Evolutionary conservation across 1,140 invertebrate genomes (phyloP).

Genomic region (Metaphire vulgaris): DNA sequence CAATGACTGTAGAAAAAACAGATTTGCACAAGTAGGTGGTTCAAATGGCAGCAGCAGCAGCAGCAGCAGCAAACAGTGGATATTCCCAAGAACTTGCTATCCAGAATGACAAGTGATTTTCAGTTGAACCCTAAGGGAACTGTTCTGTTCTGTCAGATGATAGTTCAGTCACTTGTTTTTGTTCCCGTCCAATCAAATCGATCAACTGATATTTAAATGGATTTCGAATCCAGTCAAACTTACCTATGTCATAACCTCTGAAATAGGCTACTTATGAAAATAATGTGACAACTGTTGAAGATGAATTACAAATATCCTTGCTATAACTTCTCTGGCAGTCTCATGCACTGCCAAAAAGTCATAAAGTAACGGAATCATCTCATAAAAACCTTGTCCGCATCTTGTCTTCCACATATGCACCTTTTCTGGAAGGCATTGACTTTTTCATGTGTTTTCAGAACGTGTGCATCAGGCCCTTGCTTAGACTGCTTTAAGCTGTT

Average conservation of each 20-base stretch:
- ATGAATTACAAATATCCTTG: no score
- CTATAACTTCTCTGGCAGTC: no score
- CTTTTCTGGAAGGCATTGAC: conserved; percentile 7
- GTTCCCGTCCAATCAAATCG: no score
- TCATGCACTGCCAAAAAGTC: no score
- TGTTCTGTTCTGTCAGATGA: neutral
- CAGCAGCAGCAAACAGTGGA: no score
- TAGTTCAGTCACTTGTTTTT: conserved; percentile 6
- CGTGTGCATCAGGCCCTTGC: conserved; percentile 1
- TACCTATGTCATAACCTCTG: no score
- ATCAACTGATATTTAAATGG: no score
- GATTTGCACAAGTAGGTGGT: conserved; percentile 1
- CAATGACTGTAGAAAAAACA: conserved; percentile 2
- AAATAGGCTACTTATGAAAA: no score
- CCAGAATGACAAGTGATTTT: no score
- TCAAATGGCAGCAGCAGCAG: neutral
- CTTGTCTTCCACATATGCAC: no score
- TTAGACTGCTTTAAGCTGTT: neutral
- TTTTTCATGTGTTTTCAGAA: conserved; percentile 7
- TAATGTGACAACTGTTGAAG: no score
- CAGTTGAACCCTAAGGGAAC: neutral
- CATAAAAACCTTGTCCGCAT: neutral
- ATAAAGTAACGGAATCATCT: conserved; percentile 1
- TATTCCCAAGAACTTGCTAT: neutral
- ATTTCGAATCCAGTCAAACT: conserved; percentile 8